Conservation (phyloP, 35 echinoderm and acorn worm genomes). For the Anneissia japonica region DNA sequence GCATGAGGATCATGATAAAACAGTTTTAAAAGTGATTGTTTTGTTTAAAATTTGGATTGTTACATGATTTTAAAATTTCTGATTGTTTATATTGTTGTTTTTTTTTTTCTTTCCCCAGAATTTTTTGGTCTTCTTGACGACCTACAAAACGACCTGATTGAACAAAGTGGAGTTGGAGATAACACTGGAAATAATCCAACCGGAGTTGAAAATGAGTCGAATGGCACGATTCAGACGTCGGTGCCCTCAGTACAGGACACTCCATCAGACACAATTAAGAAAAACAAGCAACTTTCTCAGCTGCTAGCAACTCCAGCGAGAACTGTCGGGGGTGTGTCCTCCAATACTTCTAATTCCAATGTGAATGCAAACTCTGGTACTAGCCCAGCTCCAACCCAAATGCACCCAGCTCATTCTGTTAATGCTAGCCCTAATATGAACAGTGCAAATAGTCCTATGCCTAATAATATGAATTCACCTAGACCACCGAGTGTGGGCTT, state of each 20-base stretch:
- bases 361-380: conserved; percentile 34
- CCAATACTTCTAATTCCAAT: conserved; percentile 17
- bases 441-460: conserved; percentile 17
- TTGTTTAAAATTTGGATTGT: too few relatives aligned
- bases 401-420: conserved; percentile 45
- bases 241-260: conserved; percentile 43
- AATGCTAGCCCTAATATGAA: conserved; percentile 28
- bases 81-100: not conserved
- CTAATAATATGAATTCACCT: conserved; percentile 14
- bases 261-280: conserved; percentile 64
- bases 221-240: conserved; percentile 56
- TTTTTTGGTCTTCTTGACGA: conserved; percentile 22
- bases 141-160: conserved; percentile 2
- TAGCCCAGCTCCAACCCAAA: conserved; percentile 50
- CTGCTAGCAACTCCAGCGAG: conserved; percentile 74
- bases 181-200: not conserved
- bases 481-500: conserved; percentile 14
- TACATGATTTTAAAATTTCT: too few relatives aligned
- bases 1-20: too few relatives aligned
- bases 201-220: conserved; percentile 40
- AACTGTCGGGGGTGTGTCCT: conserved; percentile 37
- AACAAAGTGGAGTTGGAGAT: conserved; percentile 14
- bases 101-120: conserved; percentile 12
- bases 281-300: conserved; percentile 88
- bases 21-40: too few relatives aligned